Percentiles rank a stretch among this genome's conserved stretches.
phyloP scores from a whole-genome alignment of 2,888 invertebrate species.

The Pristionchus maxplancki region DNA sequence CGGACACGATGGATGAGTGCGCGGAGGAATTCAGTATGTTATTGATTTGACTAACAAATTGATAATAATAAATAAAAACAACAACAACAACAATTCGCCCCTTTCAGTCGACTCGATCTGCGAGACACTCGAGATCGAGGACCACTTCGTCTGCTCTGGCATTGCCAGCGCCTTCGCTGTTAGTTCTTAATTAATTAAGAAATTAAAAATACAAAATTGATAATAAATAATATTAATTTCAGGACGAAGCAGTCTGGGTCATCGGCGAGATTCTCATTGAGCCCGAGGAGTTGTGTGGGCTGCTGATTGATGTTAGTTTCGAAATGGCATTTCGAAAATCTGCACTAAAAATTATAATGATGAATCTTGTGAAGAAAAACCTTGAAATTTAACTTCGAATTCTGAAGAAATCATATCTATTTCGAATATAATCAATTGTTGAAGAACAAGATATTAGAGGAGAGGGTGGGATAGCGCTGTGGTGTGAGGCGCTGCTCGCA shows the following conservation, averaged over 20 bases:
- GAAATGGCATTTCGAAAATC: neutral
- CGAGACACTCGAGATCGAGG: constrained; percentile 65
- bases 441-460: no score
- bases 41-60: no score
- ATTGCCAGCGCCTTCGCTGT: constrained; percentile 66
- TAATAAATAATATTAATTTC: constrained; percentile 20
- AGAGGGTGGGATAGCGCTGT: no score
- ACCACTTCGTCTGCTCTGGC: constrained; percentile 67
- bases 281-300: constrained; percentile 70
- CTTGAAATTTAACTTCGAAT: no score
- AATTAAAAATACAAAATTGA: neutral
- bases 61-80: no score
- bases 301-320: constrained; percentile 59
- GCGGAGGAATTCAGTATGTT: constrained; percentile 39
- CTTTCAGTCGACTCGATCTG: constrained; percentile 58
- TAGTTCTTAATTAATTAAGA: neutral
- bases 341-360: no score
- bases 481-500: no score
- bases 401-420: no score
- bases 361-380: no score
- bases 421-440: no score
- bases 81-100: no score
- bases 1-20: constrained; percentile 64
- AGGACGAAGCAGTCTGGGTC: constrained; percentile 72
- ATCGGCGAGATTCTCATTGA: constrained; percentile 66